Evolutionary conservation across 2,797 vertebrate genomes (phyloP).

Genomic region (Nyctalus aviator): DNA sequence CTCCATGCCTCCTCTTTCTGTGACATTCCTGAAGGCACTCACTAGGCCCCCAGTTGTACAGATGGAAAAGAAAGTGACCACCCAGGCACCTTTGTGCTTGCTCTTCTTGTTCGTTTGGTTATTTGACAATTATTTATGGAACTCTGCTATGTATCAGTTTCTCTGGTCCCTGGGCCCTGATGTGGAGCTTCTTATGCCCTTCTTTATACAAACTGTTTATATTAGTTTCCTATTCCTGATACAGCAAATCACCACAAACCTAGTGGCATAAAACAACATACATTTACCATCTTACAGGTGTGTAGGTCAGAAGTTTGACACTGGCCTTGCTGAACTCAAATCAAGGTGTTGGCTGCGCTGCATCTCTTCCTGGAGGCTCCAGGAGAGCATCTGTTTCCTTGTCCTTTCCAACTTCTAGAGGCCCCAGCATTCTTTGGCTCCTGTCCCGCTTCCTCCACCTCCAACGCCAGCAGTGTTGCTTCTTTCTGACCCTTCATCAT

Average conservation of each 20-base stretch:
- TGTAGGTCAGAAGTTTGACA: not conserved
- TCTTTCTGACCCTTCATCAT: not conserved
- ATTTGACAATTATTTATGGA: not conserved
- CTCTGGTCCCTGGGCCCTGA: not conserved
- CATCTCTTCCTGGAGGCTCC: not conserved
- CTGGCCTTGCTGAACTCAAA: not conserved
- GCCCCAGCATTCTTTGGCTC: not conserved
- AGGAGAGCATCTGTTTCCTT: not conserved
- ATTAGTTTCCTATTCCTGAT: not conserved
- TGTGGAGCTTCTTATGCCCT: not conserved
- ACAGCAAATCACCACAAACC: not conserved
- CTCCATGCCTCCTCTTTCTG: not conserved
- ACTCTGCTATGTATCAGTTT: not conserved
- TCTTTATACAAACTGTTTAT: not conserved
- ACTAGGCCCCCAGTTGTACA: not conserved
- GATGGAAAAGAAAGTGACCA: not conserved
- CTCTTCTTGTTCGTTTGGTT: not conserved
- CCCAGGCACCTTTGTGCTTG: not conserved
- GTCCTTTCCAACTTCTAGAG: not conserved
- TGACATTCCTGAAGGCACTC: not conserved
- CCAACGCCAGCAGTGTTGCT: not conserved
- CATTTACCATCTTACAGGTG: not conserved
- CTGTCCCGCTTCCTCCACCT: not conserved
- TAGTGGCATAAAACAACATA: not conserved
- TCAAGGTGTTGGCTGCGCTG: not conserved